Evolutionary conservation across 2,888 invertebrate species (phyloP).

Genomic region (Lydus trimaculatus): DNA sequence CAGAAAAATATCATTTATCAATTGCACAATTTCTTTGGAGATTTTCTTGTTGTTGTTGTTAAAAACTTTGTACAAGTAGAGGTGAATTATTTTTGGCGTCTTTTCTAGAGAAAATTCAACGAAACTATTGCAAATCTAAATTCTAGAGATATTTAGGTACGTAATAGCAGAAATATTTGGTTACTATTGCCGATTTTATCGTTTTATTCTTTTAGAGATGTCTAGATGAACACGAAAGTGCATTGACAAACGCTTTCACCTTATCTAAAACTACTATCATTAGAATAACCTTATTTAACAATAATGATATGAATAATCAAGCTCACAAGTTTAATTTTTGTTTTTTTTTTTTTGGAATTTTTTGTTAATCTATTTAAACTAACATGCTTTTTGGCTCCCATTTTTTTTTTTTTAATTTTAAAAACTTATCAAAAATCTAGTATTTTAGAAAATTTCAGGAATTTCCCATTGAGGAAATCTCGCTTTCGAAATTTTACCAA

Average conservation of each 20-base stretch:
- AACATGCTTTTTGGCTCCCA: conserved; percentile 43
- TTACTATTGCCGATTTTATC: conserved; percentile 15
- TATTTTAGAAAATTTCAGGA: conserved; percentile 36
- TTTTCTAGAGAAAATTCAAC: neutral
- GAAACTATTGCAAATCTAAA: conserved; percentile 22
- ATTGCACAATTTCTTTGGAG: conserved; percentile 40
- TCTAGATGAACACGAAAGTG: conserved; percentile 45
- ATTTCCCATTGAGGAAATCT: conserved; percentile 29
- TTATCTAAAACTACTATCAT: conserved; percentile 22
- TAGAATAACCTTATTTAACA: conserved; percentile 38
- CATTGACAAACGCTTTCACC: conserved; percentile 49
- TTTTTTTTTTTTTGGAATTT: conserved; percentile 6
- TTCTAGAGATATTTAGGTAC: conserved; percentile 51
- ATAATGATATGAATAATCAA: conserved; percentile 53
- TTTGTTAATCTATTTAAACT: conserved; percentile 27
- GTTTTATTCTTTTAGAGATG: conserved; percentile 9
- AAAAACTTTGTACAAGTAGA: conserved; percentile 29
- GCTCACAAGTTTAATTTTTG: conserved; percentile 48
- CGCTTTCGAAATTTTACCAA: conserved; percentile 44
- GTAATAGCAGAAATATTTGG: conserved; percentile 46
- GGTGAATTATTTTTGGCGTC: conserved; percentile 16
- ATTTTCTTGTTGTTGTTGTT: conserved; percentile 23
- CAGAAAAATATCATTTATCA: conserved; percentile 53
- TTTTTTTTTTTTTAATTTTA: conserved; percentile 24
- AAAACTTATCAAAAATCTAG: conserved; percentile 19